Percentiles rank a stretch among this genome's conserved stretches.
These are phyloP conservation scores for Acanthosepion pharaonis DNA, from an alignment of 2,888 invertebrate genomes.

Conservation along the genomic window DNA sequence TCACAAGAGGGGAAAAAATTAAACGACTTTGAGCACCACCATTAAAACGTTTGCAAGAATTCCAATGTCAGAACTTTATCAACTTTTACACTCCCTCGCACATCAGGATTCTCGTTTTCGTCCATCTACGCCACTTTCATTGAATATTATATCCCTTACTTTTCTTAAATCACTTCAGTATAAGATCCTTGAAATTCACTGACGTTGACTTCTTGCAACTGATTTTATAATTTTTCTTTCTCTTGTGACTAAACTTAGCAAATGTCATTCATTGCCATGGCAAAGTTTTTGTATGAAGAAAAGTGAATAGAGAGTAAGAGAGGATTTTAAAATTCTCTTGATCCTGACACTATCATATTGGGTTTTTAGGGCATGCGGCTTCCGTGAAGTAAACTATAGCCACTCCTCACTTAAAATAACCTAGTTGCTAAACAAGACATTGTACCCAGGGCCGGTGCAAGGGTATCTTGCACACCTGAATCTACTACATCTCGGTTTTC, in stretches of 20 bases:
- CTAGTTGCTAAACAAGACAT: no score
- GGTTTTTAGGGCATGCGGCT: no score
- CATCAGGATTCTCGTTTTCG: background rate
- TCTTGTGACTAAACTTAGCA: background rate
- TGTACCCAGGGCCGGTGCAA: no score
- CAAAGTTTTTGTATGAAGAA: background rate
- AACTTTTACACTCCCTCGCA: background rate
- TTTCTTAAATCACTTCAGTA: background rate
- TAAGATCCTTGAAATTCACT: background rate
- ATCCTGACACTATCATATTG: no score
- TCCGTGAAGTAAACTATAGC: no score
- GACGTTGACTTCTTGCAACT: background rate
- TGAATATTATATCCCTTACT: no score
- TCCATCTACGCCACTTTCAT: background rate
- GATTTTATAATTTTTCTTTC: background rate
- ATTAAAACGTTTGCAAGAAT: background rate
- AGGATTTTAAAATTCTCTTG: no score
- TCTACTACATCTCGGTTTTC: no score
- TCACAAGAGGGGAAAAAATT: background rate
- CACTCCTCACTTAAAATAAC: no score
- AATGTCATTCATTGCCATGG: background rate
- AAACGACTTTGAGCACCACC: no score
- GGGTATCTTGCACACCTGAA: no score
- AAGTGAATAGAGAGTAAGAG: background rate
- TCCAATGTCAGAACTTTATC: background rate